Conservation (phyloP, 2,113 vertebrate species). For the Mesoclemmys tuberculata region DNA sequence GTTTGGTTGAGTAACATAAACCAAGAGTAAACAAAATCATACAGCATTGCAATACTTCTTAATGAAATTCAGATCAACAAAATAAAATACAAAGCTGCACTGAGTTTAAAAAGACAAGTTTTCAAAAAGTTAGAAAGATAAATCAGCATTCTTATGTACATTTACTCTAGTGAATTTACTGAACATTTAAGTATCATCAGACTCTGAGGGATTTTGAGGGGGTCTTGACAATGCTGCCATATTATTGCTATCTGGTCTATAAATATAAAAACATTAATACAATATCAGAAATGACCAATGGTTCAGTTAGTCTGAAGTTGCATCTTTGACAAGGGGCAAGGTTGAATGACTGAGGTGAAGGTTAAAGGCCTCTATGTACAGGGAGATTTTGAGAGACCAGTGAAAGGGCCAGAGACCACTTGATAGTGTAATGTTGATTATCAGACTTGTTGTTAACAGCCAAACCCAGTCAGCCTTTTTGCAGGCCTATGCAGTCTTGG, state of each 20-base stretch:
- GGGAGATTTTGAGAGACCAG: no score
- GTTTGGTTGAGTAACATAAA: slow-evolving; percentile 51
- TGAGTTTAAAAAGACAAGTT: slow-evolving; percentile 28
- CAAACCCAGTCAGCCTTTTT: no score
- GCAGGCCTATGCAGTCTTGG: no score
- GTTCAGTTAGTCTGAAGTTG: neutral
- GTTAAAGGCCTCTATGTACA: neutral
- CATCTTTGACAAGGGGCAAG: neutral
- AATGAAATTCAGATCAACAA: slow-evolving; percentile 50
- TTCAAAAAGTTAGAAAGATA: slow-evolving; percentile 10
- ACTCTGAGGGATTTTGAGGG: neutral
- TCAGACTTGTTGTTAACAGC: no score
- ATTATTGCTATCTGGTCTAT: neutral
- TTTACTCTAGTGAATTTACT: neutral
- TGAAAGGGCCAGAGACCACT: no score
- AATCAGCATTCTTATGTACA: neutral
- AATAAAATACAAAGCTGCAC: slow-evolving; percentile 23
- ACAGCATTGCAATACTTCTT: neutral
- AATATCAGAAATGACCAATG: neutral
- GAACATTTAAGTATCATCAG: neutral
- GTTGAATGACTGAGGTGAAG: neutral
- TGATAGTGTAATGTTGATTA: no score
- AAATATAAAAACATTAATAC: neutral
- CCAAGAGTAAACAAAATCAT: slow-evolving; percentile 27
- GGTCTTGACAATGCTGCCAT: neutral